Conservation (phyloP, 2,888 invertebrate genomes). For the Orchesellides sinensis region DNA sequence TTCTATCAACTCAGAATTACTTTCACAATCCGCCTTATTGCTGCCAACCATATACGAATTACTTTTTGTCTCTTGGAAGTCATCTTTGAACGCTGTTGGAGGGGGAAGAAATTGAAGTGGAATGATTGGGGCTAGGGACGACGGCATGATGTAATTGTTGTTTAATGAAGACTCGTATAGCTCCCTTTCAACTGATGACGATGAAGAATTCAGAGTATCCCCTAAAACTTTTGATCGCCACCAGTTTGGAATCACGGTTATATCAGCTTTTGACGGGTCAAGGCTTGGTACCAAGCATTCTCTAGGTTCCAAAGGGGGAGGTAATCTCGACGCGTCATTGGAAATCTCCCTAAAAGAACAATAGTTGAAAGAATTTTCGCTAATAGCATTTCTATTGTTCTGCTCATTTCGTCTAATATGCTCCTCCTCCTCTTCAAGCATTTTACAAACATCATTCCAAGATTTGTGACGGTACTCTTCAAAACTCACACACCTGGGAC, state of each 20-base stretch:
- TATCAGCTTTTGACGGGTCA: slow-evolving; percentile 6
- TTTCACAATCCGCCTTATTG: not conserved
- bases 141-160: slow-evolving; percentile 39
- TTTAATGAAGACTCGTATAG: not conserved
- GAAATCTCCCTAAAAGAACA: not conserved
- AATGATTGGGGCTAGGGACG: slow-evolving; percentile 5
- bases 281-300: slow-evolving; percentile 8
- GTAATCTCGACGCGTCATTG: not conserved
- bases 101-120: slow-evolving; percentile 18
- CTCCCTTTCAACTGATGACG: not conserved
- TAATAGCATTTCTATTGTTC: not conserved
- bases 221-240: not conserved
- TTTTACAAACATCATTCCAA: slow-evolving; percentile 20
- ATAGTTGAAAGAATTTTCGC: not conserved
- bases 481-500: slow-evolving; percentile 20
- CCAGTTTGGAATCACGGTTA: slow-evolving; percentile 31
- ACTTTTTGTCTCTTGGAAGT: not conserved
- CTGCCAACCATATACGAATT: not conserved
- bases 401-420: not conserved
- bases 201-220: not conserved
- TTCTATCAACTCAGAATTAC: slow-evolving; percentile 26
- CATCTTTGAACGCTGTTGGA: slow-evolving; percentile 40
- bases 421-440: not conserved
- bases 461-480: slow-evolving; percentile 24
- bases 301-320: slow-evolving; percentile 38